Evolutionary conservation across 2,113 vertebrate species (phyloP).

Genomic region (Boulengeromyrus knoepffleri): DNA sequence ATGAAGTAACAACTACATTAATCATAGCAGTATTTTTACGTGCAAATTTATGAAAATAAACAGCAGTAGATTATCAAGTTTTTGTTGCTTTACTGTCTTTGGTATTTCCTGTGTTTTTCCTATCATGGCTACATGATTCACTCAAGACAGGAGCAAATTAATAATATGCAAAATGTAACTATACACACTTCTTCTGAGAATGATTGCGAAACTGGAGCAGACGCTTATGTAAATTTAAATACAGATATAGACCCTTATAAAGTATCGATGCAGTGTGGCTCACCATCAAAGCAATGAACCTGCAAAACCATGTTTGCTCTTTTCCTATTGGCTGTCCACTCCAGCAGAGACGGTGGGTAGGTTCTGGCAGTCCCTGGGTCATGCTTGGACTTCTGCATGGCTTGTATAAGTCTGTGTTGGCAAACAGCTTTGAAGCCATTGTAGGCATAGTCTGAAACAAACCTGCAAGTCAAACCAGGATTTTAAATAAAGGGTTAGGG

Average conservation of each 20-base stretch:
- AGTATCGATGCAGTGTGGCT: constrained; percentile 8
- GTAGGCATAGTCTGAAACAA: constrained; percentile 73
- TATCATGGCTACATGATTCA: background rate
- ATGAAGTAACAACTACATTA: background rate
- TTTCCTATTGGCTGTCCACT: constrained; percentile 78
- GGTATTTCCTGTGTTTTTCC: background rate
- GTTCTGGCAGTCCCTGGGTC: constrained; percentile 59
- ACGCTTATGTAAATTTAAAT: background rate
- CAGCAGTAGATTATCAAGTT: background rate
- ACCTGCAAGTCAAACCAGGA: constrained; percentile 58
- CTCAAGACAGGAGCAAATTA: background rate
- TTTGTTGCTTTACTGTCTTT: background rate
- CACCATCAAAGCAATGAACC: constrained; percentile 83
- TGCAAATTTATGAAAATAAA: background rate
- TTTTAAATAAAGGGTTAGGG: background rate
- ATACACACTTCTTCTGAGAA: background rate
- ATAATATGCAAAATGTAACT: background rate
- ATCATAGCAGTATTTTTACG: background rate
- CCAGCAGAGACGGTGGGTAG: constrained; percentile 79
- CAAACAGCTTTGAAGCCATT: constrained; percentile 81
- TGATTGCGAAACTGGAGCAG: background rate
- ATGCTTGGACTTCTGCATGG: constrained; percentile 62
- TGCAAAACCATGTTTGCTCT: constrained; percentile 80
- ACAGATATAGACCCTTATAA: background rate
- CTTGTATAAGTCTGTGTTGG: constrained; percentile 87